These are phyloP conservation scores for Caenorhabditis virilis DNA, from an alignment of 2,888 invertebrate species.

Conservation along the genomic window DNA sequence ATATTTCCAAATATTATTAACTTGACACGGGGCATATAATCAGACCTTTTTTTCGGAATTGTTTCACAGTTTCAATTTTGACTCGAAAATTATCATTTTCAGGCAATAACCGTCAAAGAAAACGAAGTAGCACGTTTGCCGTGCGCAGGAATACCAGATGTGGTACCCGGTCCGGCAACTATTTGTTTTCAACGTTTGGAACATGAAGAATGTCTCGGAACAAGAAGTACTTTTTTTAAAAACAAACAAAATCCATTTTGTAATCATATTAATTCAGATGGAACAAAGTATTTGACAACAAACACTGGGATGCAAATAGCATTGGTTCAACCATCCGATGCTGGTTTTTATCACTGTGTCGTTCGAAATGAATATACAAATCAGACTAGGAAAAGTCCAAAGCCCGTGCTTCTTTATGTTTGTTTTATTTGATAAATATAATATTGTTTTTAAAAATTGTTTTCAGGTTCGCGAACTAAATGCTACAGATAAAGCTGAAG, in stretches of 20 bases:
- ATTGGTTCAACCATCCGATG: constrained; percentile 55
- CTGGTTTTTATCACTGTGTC: constrained; percentile 63
- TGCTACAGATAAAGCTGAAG: constrained; percentile 9
- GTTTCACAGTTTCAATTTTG: no score
- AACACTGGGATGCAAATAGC: constrained; percentile 63
- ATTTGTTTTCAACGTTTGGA: constrained; percentile 62
- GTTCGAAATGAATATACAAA: constrained; percentile 60
- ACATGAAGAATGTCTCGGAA: constrained; percentile 49
- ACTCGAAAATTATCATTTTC: no score
- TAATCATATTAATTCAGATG: constrained; percentile 21
- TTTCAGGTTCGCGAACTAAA: constrained; percentile 27
- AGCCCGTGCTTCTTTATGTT: constrained; percentile 57
- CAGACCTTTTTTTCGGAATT: no score
- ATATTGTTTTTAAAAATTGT: no score
- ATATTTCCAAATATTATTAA: no score
- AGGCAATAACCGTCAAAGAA: constrained; percentile 51
- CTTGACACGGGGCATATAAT: no score
- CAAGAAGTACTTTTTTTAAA: constrained; percentile 29
- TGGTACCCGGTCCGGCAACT: constrained; percentile 61
- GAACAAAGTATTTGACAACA: constrained; percentile 54
- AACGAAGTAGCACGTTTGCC: constrained; percentile 63
- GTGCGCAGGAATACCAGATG: constrained; percentile 63
- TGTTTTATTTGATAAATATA: no score
- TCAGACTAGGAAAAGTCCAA: constrained; percentile 48
- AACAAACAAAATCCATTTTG: neutral